Evolutionary conservation across 2,113 vertebrate species (phyloP).

Genomic region (Thamnophis sirtalis): DNA sequence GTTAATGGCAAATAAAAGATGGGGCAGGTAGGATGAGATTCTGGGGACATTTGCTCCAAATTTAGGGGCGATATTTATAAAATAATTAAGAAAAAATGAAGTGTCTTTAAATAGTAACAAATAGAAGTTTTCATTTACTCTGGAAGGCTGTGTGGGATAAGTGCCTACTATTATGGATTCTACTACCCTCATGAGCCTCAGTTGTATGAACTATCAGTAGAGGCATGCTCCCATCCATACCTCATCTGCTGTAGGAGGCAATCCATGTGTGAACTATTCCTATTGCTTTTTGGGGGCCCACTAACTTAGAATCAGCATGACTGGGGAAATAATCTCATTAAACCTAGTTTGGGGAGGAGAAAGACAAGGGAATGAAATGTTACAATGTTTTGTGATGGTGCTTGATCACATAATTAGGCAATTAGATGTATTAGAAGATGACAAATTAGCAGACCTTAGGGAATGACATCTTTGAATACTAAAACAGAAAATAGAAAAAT

Average conservation of each 20-base stretch:
- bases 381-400: constrained; percentile 25
- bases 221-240: not conserved
- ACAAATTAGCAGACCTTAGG: constrained; percentile 23
- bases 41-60: not conserved
- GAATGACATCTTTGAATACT: constrained; percentile 7
- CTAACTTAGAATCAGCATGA: not conserved
- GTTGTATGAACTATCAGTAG: too few relatives aligned
- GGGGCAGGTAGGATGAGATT: not conserved
- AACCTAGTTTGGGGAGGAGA: not conserved
- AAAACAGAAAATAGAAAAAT: not conserved
- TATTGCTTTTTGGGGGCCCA: fast-evolving
- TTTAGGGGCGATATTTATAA: not conserved
- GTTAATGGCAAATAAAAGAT: not conserved
- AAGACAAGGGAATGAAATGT: constrained; percentile 12
- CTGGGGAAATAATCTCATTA: constrained; percentile 3
- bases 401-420: constrained; percentile 34
- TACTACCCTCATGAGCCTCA: not conserved
- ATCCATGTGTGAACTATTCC: not conserved
- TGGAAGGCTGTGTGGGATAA: not conserved
- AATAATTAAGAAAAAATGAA: not conserved
- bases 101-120: not conserved
- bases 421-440: constrained; percentile 28
- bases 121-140: not conserved
- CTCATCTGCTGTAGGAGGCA: not conserved
- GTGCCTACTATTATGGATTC: not conserved